A percentile compares a stretch with the other conserved stretches of the same genome.
phyloP scores from a whole-genome alignment of 2,888 invertebrate species.

The Coenonympha arcania region DNA sequence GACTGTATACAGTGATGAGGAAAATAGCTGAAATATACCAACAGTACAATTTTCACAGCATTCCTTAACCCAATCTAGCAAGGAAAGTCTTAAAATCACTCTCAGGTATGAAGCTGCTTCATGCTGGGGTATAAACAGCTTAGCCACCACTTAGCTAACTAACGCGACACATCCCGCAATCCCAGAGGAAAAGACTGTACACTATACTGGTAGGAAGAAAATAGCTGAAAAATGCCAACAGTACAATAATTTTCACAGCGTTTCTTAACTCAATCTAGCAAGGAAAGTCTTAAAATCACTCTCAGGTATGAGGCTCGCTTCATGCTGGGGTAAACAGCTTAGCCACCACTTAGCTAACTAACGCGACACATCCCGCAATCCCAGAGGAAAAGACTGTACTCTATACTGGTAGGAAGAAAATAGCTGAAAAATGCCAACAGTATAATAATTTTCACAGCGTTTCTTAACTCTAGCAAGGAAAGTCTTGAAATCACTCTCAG shows the following conservation, averaged over 20 bases:
- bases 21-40: too few relatives aligned
- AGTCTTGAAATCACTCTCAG: constrained; percentile 26
- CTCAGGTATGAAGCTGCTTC: constrained; percentile 23
- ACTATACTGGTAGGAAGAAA: constrained; percentile 72
- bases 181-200: constrained; percentile 44
- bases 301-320: constrained; percentile 20
- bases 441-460: too few relatives aligned
- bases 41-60: too few relatives aligned
- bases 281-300: constrained; percentile 23
- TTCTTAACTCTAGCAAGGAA: constrained; percentile 1
- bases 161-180: constrained; percentile 52
- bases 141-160: constrained; percentile 30
- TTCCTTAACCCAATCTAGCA: too few relatives aligned
- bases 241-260: too few relatives aligned
- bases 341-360: constrained; percentile 30
- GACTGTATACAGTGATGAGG: too few relatives aligned
- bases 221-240: too few relatives aligned
- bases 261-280: constrained; percentile 1
- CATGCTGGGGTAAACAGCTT: constrained; percentile 26
- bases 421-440: too few relatives aligned
- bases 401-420: too few relatives aligned
- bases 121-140: too few relatives aligned
- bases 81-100: constrained; percentile 23
- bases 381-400: constrained; percentile 45
- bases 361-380: constrained; percentile 52